These are phyloP conservation scores for Epizoanthus illoricatus DNA, from an alignment of 92 coral and sea anemone genomes.

Conservation along the genomic window DNA sequence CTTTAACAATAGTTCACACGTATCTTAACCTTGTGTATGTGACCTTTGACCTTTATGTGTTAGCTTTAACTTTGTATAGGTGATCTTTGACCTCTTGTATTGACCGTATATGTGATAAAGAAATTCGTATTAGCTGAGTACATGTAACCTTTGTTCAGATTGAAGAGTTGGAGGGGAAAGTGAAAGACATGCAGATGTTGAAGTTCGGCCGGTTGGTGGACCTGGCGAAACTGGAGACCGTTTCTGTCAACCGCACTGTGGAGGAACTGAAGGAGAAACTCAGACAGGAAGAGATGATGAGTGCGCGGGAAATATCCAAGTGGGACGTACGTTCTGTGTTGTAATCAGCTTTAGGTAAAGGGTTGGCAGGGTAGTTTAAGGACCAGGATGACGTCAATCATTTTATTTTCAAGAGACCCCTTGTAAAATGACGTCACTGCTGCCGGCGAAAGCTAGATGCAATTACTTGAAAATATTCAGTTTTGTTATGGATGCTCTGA, in stretches of 20 bases:
- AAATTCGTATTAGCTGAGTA: not conserved
- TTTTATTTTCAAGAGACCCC: not conserved
- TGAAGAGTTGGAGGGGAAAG: constrained; percentile 94
- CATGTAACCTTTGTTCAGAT: constrained; percentile 57
- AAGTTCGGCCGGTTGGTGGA: constrained; percentile 98
- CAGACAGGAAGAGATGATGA: constrained; percentile 82
- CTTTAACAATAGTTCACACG: no score
- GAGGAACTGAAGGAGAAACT: constrained; percentile 96
- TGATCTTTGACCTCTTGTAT: no score
- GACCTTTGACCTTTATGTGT: no score
- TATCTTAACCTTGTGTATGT: no score
- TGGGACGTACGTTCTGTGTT: constrained; percentile 80
- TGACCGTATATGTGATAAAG: no score
- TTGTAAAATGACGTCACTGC: no score
- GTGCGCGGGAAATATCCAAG: constrained; percentile 79
- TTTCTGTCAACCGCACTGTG: constrained; percentile 95
- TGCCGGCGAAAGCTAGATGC: not conserved
- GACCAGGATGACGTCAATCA: not conserved
- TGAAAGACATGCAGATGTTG: constrained; percentile 94
- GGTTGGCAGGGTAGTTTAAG: not conserved
- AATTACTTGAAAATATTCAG: not conserved
- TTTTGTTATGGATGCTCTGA: no score
- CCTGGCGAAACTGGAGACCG: constrained; percentile 90
- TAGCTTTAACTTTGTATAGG: no score
- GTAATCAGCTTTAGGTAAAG: no score